A percentile compares a stretch with the other conserved stretches of the same genome.
phyloP scores from a whole-genome alignment of 2,797 vertebrate species.

The Antennarius maculatus region DNA sequence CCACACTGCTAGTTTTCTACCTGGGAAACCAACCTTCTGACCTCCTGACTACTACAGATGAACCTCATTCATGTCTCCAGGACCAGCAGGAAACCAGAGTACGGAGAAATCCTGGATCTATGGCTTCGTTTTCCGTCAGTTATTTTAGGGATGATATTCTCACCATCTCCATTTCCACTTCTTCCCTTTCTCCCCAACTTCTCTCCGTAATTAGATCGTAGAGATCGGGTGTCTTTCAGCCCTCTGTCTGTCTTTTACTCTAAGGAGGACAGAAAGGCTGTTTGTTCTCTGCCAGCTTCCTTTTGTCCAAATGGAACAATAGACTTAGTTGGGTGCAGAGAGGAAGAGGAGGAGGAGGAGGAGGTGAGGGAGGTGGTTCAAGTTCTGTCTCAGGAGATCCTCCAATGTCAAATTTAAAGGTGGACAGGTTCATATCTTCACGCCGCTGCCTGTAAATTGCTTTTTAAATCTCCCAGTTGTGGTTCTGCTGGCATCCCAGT shows the following conservation, averaged over 20 bases:
- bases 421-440: neutral
- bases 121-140: neutral
- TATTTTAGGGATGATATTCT: conserved; percentile 27
- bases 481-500: too few species aligned
- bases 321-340: conserved; percentile 7
- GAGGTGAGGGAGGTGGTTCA: too few species aligned
- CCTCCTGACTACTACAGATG: too few species aligned
- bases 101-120: too few species aligned
- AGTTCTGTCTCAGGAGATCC: too few species aligned
- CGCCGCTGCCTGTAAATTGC: too few species aligned
- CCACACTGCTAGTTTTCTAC: too few species aligned
- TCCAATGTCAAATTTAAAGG: neutral
- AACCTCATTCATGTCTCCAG: too few species aligned
- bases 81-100: too few species aligned
- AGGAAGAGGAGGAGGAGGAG: neutral
- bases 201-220: conserved; percentile 11
- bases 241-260: neutral
- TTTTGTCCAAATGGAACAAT: conserved; percentile 58
- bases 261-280: conserved; percentile 34
- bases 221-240: conserved; percentile 8
- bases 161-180: neutral
- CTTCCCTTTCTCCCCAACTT: neutral
- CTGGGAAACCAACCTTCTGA: too few species aligned
- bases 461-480: too few species aligned
- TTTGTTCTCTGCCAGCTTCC: conserved; percentile 46